Conservation (phyloP, 2,113 vertebrate genomes). For the Hippolais icterina region DNA sequence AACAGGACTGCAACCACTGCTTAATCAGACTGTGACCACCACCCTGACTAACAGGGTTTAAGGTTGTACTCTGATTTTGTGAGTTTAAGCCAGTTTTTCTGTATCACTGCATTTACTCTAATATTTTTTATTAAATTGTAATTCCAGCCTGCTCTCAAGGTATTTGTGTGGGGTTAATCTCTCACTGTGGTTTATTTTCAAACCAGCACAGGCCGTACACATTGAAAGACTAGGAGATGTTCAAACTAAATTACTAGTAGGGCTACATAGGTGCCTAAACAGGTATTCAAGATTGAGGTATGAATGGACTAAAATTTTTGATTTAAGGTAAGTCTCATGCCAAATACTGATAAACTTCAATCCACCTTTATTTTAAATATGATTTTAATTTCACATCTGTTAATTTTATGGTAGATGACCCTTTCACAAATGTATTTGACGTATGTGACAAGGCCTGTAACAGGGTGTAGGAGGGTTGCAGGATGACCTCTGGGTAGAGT, state of each 20-base stretch:
- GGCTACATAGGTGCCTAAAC: not conserved
- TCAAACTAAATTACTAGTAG: not conserved
- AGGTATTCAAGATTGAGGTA: not conserved
- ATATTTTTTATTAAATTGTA: not conserved
- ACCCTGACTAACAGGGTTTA: fast-evolving
- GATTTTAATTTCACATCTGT: not conserved
- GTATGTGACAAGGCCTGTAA: not conserved
- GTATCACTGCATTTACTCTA: not conserved
- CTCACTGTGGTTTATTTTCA: not conserved
- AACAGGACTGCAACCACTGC: not conserved
- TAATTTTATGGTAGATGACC: not conserved
- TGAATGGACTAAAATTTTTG: not conserved
- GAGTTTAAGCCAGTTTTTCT: not conserved
- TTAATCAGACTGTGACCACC: not conserved
- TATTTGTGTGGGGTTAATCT: not conserved
- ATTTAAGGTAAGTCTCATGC: not conserved
- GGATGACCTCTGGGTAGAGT: not conserved
- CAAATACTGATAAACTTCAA: not conserved
- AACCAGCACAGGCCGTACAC: not conserved
- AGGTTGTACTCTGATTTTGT: not conserved
- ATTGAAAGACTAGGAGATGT: not conserved
- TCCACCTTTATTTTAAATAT: not conserved
- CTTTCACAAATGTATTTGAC: not conserved
- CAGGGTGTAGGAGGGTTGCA: not conserved
- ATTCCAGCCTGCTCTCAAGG: not conserved